Evolutionary conservation across 2,888 invertebrate genomes (phyloP), one percentile per base, ranked within the genome.

Genomic region (Campoplex nolae): DNA sequence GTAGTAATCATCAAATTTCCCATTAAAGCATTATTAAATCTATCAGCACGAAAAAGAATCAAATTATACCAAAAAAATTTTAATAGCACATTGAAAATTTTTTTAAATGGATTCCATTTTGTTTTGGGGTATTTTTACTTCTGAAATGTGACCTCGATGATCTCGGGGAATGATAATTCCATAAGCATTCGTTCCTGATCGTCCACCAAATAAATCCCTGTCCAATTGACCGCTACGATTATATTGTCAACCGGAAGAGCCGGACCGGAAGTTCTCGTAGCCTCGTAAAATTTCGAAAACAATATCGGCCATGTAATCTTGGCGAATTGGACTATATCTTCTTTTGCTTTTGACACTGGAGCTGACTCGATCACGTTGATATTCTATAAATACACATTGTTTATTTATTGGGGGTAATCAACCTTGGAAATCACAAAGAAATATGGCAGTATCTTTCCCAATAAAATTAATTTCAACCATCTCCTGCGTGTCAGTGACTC

Each of bases 241-340:
- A 98, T 96, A 90, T 98, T 97, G 90, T 97, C 96, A 89, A 96
- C 96, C 9, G 95, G 95, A 9, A 97, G 95, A 45, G 95, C 95
- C 0, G 97, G 96, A 0, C 97, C 97, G 86, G 97, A 96, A 71
- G 96, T 94, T 93, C 97, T 97, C n/a, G 97, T 95, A 0, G 98
- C 98, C 95, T 99, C 99, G 92, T 97, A 99, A 94, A 99, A 99
- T 92, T 98, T 96, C 0, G 99, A 99, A 94, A 99, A 99, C 8
- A 99, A 95, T 94, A 99, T 97, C 0, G 99, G 98, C 99, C 99
- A 99, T 90, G 98, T 98, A 87, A 97, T 95, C 95, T 98, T 98
- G 2, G 98, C 97, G 94, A 97, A 99, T 91, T 97, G 97, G 0
- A 99, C 98, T 78, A 99, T 97, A 92, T 99, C 98, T 94, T 98